Conservation (phyloP, 2,113 vertebrate genomes). For the Odontesthes bonariensis region DNA sequence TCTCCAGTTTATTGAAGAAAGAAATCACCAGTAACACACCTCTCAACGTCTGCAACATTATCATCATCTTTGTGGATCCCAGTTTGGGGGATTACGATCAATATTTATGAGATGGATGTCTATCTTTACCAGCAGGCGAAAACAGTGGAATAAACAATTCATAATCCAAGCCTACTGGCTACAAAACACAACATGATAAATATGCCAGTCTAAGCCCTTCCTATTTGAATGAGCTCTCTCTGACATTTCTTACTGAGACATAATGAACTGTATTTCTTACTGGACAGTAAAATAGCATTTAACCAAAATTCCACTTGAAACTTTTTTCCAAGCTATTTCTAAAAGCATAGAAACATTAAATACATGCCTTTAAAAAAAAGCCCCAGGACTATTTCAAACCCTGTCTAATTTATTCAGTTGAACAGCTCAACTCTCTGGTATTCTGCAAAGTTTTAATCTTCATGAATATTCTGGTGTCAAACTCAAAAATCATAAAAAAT, state of each 20-base stretch:
- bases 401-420: too few relatives aligned
- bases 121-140: constrained; percentile 52
- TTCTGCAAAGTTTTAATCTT: too few relatives aligned
- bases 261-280: constrained; percentile 56
- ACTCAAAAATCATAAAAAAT: too few relatives aligned
- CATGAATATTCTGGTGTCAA: too few relatives aligned
- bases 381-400: too few relatives aligned
- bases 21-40: constrained; percentile 24
- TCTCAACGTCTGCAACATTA: constrained; percentile 34
- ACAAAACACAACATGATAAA: constrained; percentile 62
- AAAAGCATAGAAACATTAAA: too few relatives aligned
- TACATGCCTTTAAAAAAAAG: too few relatives aligned
- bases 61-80: constrained; percentile 39
- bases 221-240: constrained; percentile 47
- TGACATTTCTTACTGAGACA: constrained; percentile 39
- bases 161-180: constrained; percentile 4
- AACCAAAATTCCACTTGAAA: too few relatives aligned
- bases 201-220: constrained; percentile 57
- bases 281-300: too few relatives aligned
- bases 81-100: constrained; percentile 51
- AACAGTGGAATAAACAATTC: constrained; percentile 67
- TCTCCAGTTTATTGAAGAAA: constrained; percentile 20
- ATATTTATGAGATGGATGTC: constrained; percentile 65
- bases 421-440: too few relatives aligned
- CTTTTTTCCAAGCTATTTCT: too few relatives aligned